Conservation (phyloP, 2,113 vertebrate genomes). For the Psittacus erithacus region DNA sequence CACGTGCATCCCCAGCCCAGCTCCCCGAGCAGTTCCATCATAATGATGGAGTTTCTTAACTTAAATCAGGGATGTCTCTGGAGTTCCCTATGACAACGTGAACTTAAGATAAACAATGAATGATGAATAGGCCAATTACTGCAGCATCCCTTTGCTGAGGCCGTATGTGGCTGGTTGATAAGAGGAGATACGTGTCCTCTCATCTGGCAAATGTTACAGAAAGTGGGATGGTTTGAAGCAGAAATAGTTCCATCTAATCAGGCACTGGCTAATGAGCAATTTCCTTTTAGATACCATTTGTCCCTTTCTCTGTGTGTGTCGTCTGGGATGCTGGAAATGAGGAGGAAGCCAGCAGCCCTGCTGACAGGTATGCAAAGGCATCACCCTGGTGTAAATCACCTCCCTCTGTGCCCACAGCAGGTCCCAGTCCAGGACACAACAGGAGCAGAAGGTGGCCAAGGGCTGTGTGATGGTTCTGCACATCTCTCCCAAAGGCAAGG, state of each 20-base stretch:
- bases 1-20: not conserved
- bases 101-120: conserved; percentile 64
- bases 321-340: not conserved
- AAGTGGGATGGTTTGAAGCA: not conserved
- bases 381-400: not conserved
- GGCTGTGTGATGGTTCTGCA: not conserved
- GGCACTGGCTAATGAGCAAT: not conserved
- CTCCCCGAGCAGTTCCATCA: conserved; percentile 48
- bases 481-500: accelerated
- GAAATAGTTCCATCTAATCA: not conserved
- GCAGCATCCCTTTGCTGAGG: conserved; percentile 2
- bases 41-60: conserved; percentile 61
- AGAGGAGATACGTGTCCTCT: not conserved
- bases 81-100: not conserved
- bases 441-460: not conserved
- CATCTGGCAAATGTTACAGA: not conserved
- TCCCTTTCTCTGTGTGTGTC: not conserved
- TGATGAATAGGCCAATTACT: conserved; percentile 61
- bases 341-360: accelerated
- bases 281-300: not conserved
- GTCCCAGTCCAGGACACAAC: not conserved
- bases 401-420: accelerated
- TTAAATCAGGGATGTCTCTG: conserved; percentile 51
- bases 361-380: accelerated
- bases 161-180: not conserved